phyloP scores from a whole-genome alignment of 2,113 vertebrate genomes.

The Festucalex cinctus region DNA sequence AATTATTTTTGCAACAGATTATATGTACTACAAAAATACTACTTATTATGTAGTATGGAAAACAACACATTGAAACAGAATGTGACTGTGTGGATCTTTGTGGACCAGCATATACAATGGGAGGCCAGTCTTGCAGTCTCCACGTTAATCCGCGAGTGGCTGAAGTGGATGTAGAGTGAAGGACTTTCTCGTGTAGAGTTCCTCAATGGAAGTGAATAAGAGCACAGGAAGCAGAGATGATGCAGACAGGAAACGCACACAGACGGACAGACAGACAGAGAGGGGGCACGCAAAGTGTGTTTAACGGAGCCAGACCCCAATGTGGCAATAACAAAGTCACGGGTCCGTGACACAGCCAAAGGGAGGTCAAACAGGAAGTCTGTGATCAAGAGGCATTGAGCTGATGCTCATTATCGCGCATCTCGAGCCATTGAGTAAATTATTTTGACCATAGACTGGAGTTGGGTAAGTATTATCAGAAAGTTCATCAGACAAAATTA shows the following conservation, averaged over 20 bases:
- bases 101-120: conserved; percentile 6
- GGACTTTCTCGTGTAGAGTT: conserved; percentile 33
- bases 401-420: conserved; percentile 9
- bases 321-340: conserved; percentile 65
- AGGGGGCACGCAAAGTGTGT: conserved; percentile 52
- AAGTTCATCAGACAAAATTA: neutral
- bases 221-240: conserved; percentile 48
- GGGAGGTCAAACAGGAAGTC: conserved; percentile 44
- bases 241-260: conserved; percentile 60
- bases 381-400: conserved; percentile 15
- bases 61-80: conserved; percentile 17
- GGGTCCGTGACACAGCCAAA: conserved; percentile 54
- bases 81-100: neutral
- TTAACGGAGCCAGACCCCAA: conserved; percentile 59
- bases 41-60: conserved; percentile 7
- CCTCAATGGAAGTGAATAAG: conserved; percentile 40
- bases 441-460: neutral
- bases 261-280: conserved; percentile 43
- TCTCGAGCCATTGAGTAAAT: neutral
- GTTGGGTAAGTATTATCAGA: neutral
- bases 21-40: too few species aligned
- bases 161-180: conserved; percentile 36
- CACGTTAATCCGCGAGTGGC: conserved; percentile 43
- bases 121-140: conserved; percentile 40
- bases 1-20: conserved; percentile 26